A percentile compares a stretch with the other conserved stretches of the same genome.
phyloP scores from a whole-genome alignment of 2,888 invertebrate species.

The Lithophane leautieri region DNA sequence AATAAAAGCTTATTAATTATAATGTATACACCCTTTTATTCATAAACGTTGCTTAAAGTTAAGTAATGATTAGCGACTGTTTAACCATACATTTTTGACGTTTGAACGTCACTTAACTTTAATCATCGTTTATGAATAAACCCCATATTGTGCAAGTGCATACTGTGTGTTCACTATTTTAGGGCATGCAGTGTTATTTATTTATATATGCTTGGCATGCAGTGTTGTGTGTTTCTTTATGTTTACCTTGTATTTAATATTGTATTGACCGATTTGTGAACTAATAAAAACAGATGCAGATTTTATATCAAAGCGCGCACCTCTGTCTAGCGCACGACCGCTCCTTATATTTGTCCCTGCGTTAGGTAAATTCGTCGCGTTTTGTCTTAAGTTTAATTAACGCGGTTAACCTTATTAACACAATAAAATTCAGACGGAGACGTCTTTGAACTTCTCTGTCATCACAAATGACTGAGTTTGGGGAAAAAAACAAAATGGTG shows the following conservation, averaged over 20 bases:
- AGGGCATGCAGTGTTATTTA: too few relatives aligned
- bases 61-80: too few relatives aligned
- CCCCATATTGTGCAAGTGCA: too few relatives aligned
- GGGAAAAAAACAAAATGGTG: constrained; percentile 48
- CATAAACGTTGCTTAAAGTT: too few relatives aligned
- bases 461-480: constrained; percentile 30
- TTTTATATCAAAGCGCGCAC: constrained; percentile 33
- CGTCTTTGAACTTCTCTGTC: constrained; percentile 43
- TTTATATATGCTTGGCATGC: too few relatives aligned
- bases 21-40: too few relatives aligned
- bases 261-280: not conserved
- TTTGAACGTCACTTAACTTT: too few relatives aligned
- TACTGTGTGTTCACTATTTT: not conserved
- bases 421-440: constrained; percentile 60
- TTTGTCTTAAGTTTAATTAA: constrained; percentile 67
- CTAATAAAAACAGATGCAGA: not conserved
- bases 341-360: constrained; percentile 44
- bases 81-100: too few relatives aligned
- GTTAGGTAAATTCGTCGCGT: constrained; percentile 60
- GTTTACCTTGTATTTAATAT: not conserved
- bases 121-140: too few relatives aligned
- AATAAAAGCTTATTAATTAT: not conserved
- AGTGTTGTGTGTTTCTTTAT: not conserved
- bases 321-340: not conserved
- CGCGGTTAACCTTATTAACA: constrained; percentile 63